phyloP scores from a whole-genome alignment of 1,140 invertebrate genomes.

The Drosophila trapezifrons region DNA sequence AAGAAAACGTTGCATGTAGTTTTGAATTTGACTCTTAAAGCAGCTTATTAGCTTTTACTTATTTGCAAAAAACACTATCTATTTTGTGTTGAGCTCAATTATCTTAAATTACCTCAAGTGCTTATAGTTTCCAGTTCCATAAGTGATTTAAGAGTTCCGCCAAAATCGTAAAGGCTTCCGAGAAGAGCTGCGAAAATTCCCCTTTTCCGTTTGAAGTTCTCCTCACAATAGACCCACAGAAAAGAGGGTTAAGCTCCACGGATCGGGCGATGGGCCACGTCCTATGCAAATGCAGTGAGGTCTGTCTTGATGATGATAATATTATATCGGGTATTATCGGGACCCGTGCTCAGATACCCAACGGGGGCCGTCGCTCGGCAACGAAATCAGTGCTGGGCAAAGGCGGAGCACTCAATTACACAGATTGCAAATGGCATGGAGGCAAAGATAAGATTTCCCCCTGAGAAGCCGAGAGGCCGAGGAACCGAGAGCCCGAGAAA shows the following conservation, averaged over 20 bases:
- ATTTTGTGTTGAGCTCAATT: neutral
- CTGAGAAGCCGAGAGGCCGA: slow-evolving; percentile 6
- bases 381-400: slow-evolving; percentile 45
- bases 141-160: slow-evolving; percentile 1
- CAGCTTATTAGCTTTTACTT: neutral
- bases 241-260: neutral
- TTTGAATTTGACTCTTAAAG: neutral
- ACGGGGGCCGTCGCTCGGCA: slow-evolving; percentile 16
- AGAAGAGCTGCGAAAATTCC: slow-evolving; percentile 5
- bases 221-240: neutral
- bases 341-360: slow-evolving; percentile 5
- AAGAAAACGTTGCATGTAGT: neutral
- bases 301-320: neutral
- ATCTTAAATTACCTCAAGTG: neutral
- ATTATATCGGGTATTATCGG: slow-evolving; percentile 17
- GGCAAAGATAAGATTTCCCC: slow-evolving; percentile 65
- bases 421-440: slow-evolving; percentile 69
- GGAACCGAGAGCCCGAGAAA: neutral
- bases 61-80: too few relatives aligned
- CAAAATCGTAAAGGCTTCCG: slow-evolving; percentile 6
- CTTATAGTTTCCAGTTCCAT: neutral
- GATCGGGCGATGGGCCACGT: slow-evolving; percentile 16
- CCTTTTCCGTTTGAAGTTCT: neutral
- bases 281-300: slow-evolving; percentile 41
- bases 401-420: slow-evolving; percentile 69